phyloP scores from a whole-genome alignment of 2,797 vertebrate genomes.

The Lycodopsis pacificus region DNA sequence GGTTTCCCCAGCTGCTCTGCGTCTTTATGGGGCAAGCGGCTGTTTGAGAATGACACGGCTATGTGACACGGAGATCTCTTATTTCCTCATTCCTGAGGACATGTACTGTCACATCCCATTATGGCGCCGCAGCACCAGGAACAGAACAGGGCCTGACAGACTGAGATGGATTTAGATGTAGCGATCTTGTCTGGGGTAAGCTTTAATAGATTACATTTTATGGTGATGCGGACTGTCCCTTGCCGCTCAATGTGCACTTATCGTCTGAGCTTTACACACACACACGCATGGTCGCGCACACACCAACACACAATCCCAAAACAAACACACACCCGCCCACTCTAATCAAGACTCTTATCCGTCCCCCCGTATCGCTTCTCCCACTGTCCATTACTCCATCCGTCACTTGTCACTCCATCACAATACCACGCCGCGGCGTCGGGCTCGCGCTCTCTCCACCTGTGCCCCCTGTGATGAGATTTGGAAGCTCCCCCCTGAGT shows the following conservation, averaged over 20 bases:
- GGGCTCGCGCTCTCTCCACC: slow-evolving; percentile 42
- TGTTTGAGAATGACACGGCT: slow-evolving; percentile 61
- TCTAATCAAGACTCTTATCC: slow-evolving; percentile 55
- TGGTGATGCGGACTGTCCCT: slow-evolving; percentile 68
- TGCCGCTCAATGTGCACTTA: slow-evolving; percentile 70
- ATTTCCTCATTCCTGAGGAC: slow-evolving; percentile 71
- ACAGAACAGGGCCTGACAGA: slow-evolving; percentile 65
- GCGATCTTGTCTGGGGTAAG: slow-evolving; percentile 73
- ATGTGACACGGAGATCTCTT: slow-evolving; percentile 70
- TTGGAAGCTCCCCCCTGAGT: slow-evolving; percentile 35
- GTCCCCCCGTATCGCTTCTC: slow-evolving; percentile 37
- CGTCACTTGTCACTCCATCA: slow-evolving; percentile 59
- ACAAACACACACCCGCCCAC: slow-evolving; percentile 47
- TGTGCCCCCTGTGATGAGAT: slow-evolving; percentile 59
- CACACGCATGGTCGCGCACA: slow-evolving; percentile 34
- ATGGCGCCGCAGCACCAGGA: slow-evolving; percentile 55
- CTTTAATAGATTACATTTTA: slow-evolving; percentile 83
- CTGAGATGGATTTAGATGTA: slow-evolving; percentile 80
- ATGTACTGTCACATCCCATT: slow-evolving; percentile 78
- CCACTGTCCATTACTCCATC: slow-evolving; percentile 46
- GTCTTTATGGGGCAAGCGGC: slow-evolving; percentile 33
- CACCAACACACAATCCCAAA: slow-evolving; percentile 33
- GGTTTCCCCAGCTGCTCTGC: slow-evolving; percentile 27
- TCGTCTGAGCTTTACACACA: slow-evolving; percentile 55
- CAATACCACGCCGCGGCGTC: slow-evolving; percentile 29